These are phyloP conservation scores for Lepilemur ruficaudatus DNA, from an alignment of 2,797 vertebrate genomes.

Conservation along the genomic window DNA sequence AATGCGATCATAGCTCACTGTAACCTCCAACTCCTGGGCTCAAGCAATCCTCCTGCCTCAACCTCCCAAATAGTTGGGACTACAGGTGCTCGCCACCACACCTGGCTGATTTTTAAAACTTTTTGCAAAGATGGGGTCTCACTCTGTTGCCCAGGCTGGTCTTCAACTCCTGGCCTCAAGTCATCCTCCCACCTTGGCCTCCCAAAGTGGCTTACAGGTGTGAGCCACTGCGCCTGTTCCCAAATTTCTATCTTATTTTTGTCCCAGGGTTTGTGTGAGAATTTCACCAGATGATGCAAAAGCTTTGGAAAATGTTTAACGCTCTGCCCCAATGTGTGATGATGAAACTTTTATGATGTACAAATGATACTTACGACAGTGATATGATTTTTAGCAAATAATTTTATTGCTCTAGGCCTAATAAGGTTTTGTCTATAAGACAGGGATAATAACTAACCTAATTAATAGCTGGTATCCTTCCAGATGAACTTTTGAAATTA, in stretches of 20 bases:
- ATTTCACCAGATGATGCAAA: neutral
- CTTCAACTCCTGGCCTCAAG: neutral
- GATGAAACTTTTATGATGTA: neutral
- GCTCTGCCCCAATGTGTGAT: neutral
- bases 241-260: neutral
- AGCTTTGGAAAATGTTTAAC: neutral
- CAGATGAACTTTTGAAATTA: neutral
- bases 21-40: neutral
- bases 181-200: neutral
- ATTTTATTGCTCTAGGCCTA: neutral
- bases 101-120: neutral
- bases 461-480: neutral
- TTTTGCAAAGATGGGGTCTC: neutral
- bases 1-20: neutral
- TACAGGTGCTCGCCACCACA: neutral
- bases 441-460: neutral
- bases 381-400: neutral
- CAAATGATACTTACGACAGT: neutral
- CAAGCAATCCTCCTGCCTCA: neutral
- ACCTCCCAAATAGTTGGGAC: neutral
- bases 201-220: neutral
- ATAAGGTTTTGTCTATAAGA: neutral
- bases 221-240: neutral
- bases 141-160: neutral
- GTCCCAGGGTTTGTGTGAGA: neutral